Evolutionary conservation across 2,888 invertebrate genomes (phyloP), one percentile per base, ranked within the genome.

Genomic region (Diabrotica balteata): DNA sequence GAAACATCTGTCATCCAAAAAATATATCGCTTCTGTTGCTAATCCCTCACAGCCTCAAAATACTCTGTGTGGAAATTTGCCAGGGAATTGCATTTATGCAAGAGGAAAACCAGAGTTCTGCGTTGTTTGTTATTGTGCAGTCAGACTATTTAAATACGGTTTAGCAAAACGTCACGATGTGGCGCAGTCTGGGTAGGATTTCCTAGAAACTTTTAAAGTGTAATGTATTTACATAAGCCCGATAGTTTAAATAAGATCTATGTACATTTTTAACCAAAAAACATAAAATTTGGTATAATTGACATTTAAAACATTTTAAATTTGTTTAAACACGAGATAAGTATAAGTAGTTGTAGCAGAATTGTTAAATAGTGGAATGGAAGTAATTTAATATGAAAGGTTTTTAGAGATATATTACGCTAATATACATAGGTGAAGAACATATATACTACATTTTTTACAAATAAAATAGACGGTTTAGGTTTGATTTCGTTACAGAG

Each of bases 51-150:
- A 52, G 7, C 47, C 22, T 42, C 63, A 44, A 67, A 75, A 72
- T 70, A 70, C 63, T 72, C 72, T 75, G 72, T 75, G 43, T 54
- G 54, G 54, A 75, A 75, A 75, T 75, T 71, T 68, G 70, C 63
- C 63, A 59, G 73, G 69, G 71, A 67, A 69, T 71, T 67, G 68
- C 71, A 73, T 73, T 72, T 72, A 74, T 73, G 71, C 72, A 66
- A 68, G 47, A 62, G 10, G 51, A 17, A 17, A 53, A 62, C 62
- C 62, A 57, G 52, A 57, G 32, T 32, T 32, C 10, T 60, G 60
- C 63, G 63, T 58, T 59, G 49, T 62, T 61, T 45, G 32, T 53
- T 49, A 58, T 59, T 58, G 57, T 43, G 52, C 52, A 57, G 52
- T 42, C 17, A 61, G 60, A 68, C 61, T 65, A 65, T 59, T 51